Evolutionary conservation across 2,113 vertebrate species (phyloP).

Genomic region (Rhynchopsitta pachyrhyncha): DNA sequence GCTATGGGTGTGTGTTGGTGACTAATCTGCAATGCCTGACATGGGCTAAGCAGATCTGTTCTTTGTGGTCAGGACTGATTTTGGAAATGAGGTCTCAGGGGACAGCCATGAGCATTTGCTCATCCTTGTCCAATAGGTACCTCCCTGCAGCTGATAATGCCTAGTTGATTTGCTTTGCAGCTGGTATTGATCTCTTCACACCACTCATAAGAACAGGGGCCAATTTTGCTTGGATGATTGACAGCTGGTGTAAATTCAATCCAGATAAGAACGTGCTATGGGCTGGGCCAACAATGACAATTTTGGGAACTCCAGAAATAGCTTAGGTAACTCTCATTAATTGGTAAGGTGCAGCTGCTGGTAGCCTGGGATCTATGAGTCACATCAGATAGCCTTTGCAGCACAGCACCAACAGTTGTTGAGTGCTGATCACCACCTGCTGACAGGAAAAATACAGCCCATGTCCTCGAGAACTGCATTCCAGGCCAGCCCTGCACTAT

Average conservation of each 20-base stretch:
- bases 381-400: background rate
- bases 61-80: slow-evolving; percentile 6
- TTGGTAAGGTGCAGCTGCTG: background rate
- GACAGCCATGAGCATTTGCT: background rate
- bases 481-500: background rate
- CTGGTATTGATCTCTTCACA: background rate
- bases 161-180: background rate
- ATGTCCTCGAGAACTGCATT: background rate
- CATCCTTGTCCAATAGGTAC: background rate
- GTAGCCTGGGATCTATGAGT: background rate
- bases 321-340: background rate
- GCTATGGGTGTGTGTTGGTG: background rate
- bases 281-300: background rate
- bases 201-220: background rate
- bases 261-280: background rate
- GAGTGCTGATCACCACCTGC: background rate
- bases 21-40: background rate
- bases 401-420: background rate
- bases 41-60: background rate
- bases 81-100: slow-evolving; percentile 6
- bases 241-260: background rate
- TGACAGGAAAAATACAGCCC: background rate
- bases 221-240: background rate
- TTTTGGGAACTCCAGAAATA: background rate
- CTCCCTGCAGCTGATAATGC: background rate